These are phyloP conservation scores for Mus caroli DNA, from an alignment of 2,797 vertebrate species.

Conservation along the genomic window DNA sequence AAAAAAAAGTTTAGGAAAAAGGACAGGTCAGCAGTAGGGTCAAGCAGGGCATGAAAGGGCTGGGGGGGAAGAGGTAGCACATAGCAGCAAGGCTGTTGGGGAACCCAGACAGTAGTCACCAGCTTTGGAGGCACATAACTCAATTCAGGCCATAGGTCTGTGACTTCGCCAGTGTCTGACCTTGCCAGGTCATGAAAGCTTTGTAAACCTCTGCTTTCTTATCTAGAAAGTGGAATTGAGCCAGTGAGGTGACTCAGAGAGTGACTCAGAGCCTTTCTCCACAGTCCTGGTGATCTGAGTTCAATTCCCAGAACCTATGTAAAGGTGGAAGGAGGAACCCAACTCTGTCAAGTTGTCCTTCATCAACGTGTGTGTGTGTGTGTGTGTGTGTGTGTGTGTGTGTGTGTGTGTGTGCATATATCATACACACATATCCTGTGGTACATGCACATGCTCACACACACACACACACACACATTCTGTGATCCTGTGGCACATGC, in stretches of 20 bases:
- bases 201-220: slow-evolving; percentile 55
- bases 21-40: too few relatives aligned
- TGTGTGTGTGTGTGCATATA: not conserved
- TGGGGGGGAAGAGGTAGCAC: not conserved
- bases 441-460: too few relatives aligned
- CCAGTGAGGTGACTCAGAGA: not conserved
- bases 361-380: not conserved
- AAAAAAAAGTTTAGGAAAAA: not conserved
- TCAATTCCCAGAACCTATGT: not conserved
- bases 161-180: not conserved
- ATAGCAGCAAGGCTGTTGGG: not conserved
- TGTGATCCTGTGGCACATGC: too few relatives aligned
- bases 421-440: too few relatives aligned
- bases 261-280: not conserved
- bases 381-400: too few relatives aligned
- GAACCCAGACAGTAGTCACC: not conserved
- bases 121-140: not conserved
- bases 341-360: not conserved
- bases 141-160: not conserved
- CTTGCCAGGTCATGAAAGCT: not conserved
- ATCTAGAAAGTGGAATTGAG: not conserved
- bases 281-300: not conserved
- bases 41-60: not conserved
- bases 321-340: not conserved
- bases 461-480: not conserved